Evolutionary conservation across 2,113 vertebrate species (phyloP), one percentile per base, ranked within the genome.

Genomic region (Elanus axillaris): DNA sequence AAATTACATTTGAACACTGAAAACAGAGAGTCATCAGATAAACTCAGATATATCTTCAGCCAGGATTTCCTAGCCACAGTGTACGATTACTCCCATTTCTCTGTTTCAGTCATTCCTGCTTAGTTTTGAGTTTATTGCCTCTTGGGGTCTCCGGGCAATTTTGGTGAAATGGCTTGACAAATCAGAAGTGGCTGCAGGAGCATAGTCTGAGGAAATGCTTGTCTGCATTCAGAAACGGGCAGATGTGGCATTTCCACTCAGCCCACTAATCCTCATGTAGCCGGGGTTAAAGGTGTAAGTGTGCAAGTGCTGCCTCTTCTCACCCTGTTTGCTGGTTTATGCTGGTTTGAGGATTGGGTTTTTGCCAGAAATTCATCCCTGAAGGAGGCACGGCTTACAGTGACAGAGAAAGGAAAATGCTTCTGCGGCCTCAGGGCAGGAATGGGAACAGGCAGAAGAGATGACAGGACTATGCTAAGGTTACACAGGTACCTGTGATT

Each of bases 21-120:
- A 97, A 96, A 96, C 92, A 96, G 50, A 94, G 82, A 91, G 31
- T 68, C 81, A 88, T 79, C 55, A 59, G 82, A 93, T 74, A 95
- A 96, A 95, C 92, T 92, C 78, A 62, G 81, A 68, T 92, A 22
- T 27, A 80, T 62, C 74, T 94, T 80, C 82, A 96, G 88, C 90
- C 82, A 96, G 94, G 82, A 90, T 86, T 95, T 95, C 72, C 75
- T 86, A 90, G 90, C 63, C 92, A 80, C 48, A 21, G 58, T 42
- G 53, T 16, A 4, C 4, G 2, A 50, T 86, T 77, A 25, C 47
- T 53, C 36, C 62, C 13, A 66, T 79, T 95, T 86, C 77, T 90
- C 53, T 77, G 4, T 56, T 90, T 80, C 75, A 83, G 53, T 69
- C 58, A 45, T 92, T 88, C 67, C 38, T 73, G 71, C 62, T 94